These are phyloP conservation scores for Pterocles gutturalis DNA, from an alignment of 2,113 vertebrate genomes.

Conservation along the genomic window DNA sequence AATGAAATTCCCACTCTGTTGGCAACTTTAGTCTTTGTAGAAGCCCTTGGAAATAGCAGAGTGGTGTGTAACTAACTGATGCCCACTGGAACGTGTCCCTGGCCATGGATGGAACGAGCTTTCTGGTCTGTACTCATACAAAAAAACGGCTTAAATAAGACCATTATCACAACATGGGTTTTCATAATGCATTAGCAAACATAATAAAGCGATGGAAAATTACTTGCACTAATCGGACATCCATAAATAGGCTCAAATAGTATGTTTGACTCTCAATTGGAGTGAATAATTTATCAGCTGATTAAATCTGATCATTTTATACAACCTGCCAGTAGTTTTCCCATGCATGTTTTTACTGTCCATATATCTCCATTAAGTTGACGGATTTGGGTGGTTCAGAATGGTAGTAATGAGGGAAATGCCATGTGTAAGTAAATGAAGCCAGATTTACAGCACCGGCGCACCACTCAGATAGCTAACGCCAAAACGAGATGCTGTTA, in stretches of 20 bases:
- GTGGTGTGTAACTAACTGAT: not conserved
- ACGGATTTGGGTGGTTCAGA: not conserved
- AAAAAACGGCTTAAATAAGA: constrained; percentile 11
- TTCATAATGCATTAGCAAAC: constrained; percentile 55
- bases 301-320: constrained; percentile 58
- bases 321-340: constrained; percentile 27
- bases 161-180: not conserved
- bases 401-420: not conserved
- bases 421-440: constrained; percentile 21
- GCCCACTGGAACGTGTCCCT: not conserved
- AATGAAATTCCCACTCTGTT: not conserved
- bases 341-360: constrained; percentile 14
- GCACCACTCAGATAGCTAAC: not conserved
- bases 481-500: not conserved
- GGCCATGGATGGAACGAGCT: not conserved
- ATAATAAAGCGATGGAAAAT: constrained; percentile 52
- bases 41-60: not conserved
- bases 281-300: constrained; percentile 68
- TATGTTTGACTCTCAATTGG: constrained; percentile 20
- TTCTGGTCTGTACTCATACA: not conserved
- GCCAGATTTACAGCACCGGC: not conserved
- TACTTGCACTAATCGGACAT: constrained; percentile 39
- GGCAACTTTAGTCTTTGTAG: not conserved
- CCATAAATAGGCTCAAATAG: constrained; percentile 38
- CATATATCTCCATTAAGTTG: constrained; percentile 51